These are phyloP conservation scores for Steinernema hermaphroditum DNA, from an alignment of 2,888 invertebrate genomes.

Conservation along the genomic window DNA sequence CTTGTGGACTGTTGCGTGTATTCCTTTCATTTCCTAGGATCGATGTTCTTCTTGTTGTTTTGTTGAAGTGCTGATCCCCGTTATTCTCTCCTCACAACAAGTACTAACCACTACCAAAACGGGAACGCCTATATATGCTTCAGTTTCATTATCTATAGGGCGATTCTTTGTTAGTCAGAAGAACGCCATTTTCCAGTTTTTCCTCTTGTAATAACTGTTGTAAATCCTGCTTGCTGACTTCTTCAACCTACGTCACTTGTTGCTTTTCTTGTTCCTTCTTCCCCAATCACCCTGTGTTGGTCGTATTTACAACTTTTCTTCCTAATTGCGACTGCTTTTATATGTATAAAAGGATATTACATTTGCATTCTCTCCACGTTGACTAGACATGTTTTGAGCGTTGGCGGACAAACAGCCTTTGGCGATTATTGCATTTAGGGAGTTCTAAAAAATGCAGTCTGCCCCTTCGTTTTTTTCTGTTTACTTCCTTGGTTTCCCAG, in stretches of 20 bases:
- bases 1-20: slow-evolving; percentile 31
- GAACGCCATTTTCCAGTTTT: too few species aligned
- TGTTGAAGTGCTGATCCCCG: slow-evolving; percentile 28
- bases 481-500: neutral
- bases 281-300: slow-evolving; percentile 18
- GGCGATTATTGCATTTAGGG: too few species aligned
- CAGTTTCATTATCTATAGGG: slow-evolving; percentile 8
- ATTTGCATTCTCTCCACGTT: too few species aligned
- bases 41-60: slow-evolving; percentile 6
- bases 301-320: neutral
- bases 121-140: slow-evolving; percentile 26
- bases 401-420: too few species aligned
- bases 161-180: slow-evolving; percentile 17
- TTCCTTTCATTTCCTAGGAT: neutral
- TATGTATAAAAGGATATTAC: slow-evolving; percentile 15
- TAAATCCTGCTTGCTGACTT: too few species aligned
- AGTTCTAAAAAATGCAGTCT: too few species aligned
- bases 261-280: slow-evolving; percentile 5
- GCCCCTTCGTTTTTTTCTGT: neutral
- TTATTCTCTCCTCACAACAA: neutral
- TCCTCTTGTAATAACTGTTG: too few species aligned
- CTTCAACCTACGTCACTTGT: neutral
- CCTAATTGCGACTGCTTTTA: slow-evolving; percentile 17
- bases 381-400: too few species aligned
- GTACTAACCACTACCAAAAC: slow-evolving; percentile 19